Evolutionary conservation across 2,888 invertebrate genomes (phyloP).

Genomic region (Andrena praecox): DNA sequence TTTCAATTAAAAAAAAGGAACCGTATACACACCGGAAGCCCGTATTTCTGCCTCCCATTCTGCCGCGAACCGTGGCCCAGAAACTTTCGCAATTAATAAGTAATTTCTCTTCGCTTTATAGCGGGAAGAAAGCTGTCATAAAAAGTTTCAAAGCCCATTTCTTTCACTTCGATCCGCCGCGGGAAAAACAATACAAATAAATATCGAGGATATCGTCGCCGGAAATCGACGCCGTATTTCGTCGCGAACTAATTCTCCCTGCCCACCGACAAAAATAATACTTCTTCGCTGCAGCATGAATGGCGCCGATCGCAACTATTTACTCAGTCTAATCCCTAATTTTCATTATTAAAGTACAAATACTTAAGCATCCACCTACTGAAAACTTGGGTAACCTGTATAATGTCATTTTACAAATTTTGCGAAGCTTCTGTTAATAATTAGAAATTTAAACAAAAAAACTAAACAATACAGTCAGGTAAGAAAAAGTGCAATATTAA

Average conservation of each 20-base stretch:
- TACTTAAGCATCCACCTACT: no score
- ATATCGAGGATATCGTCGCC: constrained; percentile 42
- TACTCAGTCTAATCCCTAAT: background rate
- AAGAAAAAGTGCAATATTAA: no score
- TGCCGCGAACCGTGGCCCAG: constrained; percentile 5
- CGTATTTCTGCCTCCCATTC: constrained; percentile 35
- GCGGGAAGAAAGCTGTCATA: constrained; percentile 45
- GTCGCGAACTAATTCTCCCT: constrained; percentile 38
- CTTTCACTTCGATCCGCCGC: constrained; percentile 20
- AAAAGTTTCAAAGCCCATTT: constrained; percentile 47
- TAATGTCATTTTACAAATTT: no score
- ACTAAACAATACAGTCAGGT: no score
- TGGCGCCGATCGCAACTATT: constrained; percentile 22
- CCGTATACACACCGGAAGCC: constrained; percentile 5
- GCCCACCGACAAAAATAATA: constrained; percentile 9
- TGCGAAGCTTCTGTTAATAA: no score
- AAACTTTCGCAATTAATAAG: constrained; percentile 59
- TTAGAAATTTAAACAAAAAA: no score
- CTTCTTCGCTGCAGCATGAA: constrained; percentile 17
- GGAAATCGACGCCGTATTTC: constrained; percentile 33
- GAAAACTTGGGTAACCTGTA: no score
- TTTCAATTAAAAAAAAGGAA: constrained; percentile 20
- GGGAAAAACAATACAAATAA: constrained; percentile 48
- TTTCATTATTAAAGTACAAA: no score
- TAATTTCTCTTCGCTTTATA: constrained; percentile 54